A percentile compares a stretch with the other conserved stretches of the same genome.
Conservation (phyloP, 2,113 vertebrate species). For the Ramphastos sulfuratus region DNA sequence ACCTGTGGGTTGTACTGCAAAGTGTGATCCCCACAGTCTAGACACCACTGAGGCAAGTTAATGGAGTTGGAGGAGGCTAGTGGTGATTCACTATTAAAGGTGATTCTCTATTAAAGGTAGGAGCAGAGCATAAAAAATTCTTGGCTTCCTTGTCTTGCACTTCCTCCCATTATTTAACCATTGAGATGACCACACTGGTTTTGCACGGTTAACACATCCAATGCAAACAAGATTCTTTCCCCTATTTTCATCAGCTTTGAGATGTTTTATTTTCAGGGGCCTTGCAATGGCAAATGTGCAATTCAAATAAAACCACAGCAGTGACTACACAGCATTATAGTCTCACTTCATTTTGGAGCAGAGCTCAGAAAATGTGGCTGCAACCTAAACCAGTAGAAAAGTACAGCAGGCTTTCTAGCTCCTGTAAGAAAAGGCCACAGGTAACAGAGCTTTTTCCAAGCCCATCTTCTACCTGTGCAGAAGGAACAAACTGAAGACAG, state of each 20-base stretch:
- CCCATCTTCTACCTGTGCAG: not conserved
- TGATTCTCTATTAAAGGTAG: constrained; percentile 1
- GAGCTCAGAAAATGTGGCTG: constrained; percentile 11
- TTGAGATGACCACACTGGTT: constrained; percentile 8
- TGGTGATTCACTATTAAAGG: constrained; percentile 1
- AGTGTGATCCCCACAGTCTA: constrained; percentile 41
- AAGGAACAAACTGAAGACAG: not conserved
- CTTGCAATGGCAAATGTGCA: not conserved
- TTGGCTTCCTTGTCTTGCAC: not conserved
- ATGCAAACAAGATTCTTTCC: constrained; percentile 30
- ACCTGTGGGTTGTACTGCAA: not conserved
- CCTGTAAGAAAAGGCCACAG: not conserved
- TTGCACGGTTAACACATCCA: constrained; percentile 15
- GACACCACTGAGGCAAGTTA: constrained; percentile 18
- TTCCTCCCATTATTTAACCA: constrained; percentile 46
- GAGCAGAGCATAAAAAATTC: not conserved
- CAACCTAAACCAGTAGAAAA: not conserved
- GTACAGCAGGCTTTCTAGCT: not conserved
- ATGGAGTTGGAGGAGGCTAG: not conserved
- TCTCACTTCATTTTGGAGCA: constrained; percentile 8
- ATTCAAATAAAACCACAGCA: constrained; percentile 3
- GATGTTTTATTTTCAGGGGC: constrained; percentile 30
- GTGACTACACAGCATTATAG: not conserved
- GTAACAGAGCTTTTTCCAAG: not conserved
- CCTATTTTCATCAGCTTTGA: not conserved